A percentile compares a stretch with the other conserved stretches of the same genome.
phyloP scores from a whole-genome alignment of 2,888 invertebrate species.

The Drosophila picticornis region DNA sequence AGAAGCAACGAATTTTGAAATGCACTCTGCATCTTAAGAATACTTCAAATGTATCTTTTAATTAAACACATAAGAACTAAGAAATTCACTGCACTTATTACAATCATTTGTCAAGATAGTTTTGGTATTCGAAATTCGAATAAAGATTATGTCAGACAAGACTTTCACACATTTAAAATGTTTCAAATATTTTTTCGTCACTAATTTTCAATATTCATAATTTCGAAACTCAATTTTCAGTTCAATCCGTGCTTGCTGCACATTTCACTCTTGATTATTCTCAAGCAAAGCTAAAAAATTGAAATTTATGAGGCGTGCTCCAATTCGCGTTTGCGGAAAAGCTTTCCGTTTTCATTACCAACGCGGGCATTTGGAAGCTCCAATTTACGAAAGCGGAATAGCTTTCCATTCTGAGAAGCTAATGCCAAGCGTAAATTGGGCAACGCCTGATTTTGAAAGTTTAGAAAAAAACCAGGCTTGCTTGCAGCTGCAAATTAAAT shows the following conservation, averaged over 20 bases:
- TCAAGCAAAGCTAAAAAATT: not conserved
- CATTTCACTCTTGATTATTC: not conserved
- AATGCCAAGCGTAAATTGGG: not conserved
- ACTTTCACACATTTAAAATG: not conserved
- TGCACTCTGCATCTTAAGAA: constrained; percentile 3
- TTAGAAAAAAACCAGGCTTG: not conserved
- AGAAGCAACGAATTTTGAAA: constrained; percentile 21
- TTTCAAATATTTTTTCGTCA: not conserved
- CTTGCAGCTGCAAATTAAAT: not conserved
- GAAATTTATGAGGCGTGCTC: not conserved
- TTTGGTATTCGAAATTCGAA: not conserved
- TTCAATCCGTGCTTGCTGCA: not conserved
- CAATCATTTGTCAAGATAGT: not conserved
- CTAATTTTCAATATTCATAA: not conserved
- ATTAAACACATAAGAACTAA: not conserved
- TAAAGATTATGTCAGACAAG: not conserved
- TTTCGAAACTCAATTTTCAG: not conserved
- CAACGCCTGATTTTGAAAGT: not conserved
- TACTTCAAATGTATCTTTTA: not conserved
- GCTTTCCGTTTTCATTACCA: not conserved
- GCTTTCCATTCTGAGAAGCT: not conserved
- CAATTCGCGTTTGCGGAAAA: not conserved
- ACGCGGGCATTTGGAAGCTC: not conserved
- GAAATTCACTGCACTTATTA: not conserved
- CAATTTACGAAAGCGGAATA: not conserved